Conservation (phyloP, 1,140 invertebrate genomes). For the Dendrolimus punctatus region DNA sequence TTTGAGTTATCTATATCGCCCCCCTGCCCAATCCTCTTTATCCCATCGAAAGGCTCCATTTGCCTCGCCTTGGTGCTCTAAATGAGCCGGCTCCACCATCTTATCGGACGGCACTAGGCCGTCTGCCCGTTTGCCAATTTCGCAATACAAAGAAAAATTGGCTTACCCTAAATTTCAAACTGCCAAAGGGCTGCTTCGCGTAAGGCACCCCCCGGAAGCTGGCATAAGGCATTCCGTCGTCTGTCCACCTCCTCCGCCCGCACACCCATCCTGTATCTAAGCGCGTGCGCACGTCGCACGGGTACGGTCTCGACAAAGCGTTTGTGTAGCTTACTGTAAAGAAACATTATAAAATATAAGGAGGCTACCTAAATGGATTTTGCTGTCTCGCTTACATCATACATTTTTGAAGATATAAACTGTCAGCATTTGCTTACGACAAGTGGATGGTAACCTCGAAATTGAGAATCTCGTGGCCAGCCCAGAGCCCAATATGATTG, state of each 20-base stretch:
- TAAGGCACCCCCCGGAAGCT: conserved; percentile 50
- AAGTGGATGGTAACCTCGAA: too few species aligned
- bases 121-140: too few species aligned
- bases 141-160: too few species aligned
- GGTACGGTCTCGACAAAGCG: neutral
- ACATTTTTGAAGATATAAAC: too few species aligned
- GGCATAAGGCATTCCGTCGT: conserved; percentile 20
- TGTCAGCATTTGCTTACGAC: too few species aligned
- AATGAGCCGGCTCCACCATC: neutral
- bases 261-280: conserved; percentile 32
- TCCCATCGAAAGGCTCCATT: neutral
- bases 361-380: too few species aligned
- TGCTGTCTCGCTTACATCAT: too few species aligned
- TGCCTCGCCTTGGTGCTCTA: neutral
- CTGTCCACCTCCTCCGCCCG: conserved; percentile 19
- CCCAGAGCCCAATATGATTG: too few species aligned
- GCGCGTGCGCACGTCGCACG: conserved; percentile 15
- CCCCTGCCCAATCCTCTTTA: neutral
- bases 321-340: too few species aligned
- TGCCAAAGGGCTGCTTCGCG: conserved; percentile 38
- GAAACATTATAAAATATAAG: too few species aligned
- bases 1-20: neutral
- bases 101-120: neutral
- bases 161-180: conserved; percentile 30
- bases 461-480: too few species aligned